Conservation (phyloP, 2,888 invertebrate genomes). For the Eurytoma californica region DNA sequence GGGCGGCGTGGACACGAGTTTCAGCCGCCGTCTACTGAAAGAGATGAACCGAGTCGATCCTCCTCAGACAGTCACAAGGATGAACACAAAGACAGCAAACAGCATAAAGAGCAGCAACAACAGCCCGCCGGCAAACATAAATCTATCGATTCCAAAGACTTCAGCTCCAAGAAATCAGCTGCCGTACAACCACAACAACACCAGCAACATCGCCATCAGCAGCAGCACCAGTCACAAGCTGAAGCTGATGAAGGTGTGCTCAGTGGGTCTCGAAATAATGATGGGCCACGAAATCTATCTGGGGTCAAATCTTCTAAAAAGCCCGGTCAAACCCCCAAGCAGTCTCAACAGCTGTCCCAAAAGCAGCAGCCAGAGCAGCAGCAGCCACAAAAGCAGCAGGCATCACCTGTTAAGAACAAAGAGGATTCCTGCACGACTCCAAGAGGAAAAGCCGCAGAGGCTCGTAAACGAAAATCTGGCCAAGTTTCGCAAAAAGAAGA, state of each 20-base stretch:
- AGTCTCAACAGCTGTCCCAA: constrained; percentile 65
- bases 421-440: constrained; percentile 68
- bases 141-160: constrained; percentile 59
- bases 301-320: constrained; percentile 72
- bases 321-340: constrained; percentile 63
- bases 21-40: constrained; percentile 84
- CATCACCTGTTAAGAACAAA: constrained; percentile 75
- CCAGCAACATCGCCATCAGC: constrained; percentile 74
- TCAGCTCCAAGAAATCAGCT: constrained; percentile 63
- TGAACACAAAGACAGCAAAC: constrained; percentile 71
- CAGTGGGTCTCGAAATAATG: constrained; percentile 74
- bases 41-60: constrained; percentile 80
- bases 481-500: constrained; percentile 69
- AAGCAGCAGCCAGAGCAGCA: constrained; percentile 61
- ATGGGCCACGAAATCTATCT: constrained; percentile 73
- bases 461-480: constrained; percentile 73
- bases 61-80: constrained; percentile 72
- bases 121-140: constrained; percentile 63
- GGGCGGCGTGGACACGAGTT: constrained; percentile 84
- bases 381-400: constrained; percentile 58
- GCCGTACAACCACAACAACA: constrained; percentile 68
- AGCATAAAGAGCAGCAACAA: constrained; percentile 76
- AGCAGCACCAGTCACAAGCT: constrained; percentile 61
- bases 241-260: constrained; percentile 70
- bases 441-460: constrained; percentile 64